Evolutionary conservation across 2,113 vertebrate genomes (phyloP).

Genomic region (Calidris pugnax): DNA sequence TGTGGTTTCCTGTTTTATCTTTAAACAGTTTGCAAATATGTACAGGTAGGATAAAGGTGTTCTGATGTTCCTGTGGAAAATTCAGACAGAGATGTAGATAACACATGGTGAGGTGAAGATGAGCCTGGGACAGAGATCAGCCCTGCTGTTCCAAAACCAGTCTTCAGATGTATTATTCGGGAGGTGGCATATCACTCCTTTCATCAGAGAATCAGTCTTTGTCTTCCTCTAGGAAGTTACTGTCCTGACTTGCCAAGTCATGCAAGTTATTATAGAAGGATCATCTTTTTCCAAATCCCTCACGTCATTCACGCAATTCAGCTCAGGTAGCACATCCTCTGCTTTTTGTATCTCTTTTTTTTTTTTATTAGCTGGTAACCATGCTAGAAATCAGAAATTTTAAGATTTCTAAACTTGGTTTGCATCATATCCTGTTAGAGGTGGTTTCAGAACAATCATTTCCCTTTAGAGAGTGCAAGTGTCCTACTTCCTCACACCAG

Average conservation of each 20-base stretch:
- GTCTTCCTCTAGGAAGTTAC: neutral
- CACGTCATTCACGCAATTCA: neutral
- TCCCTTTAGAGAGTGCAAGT: neutral
- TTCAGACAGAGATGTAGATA: neutral
- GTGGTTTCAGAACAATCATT: neutral
- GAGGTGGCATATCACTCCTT: neutral
- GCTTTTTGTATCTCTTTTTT: neutral
- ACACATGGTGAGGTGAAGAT: neutral
- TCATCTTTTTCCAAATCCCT: neutral
- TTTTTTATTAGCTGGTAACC: neutral
- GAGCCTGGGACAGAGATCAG: neutral
- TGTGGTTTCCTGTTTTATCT: neutral
- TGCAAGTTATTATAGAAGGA: neutral
- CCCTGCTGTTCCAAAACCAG: neutral
- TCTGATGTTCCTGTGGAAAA: neutral
- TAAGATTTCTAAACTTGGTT: neutral
- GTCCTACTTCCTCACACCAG: neutral
- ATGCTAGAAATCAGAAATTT: neutral
- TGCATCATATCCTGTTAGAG: neutral
- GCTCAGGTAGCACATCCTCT: neutral
- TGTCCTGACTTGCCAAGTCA: neutral
- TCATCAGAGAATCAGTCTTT: neutral
- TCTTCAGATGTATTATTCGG: neutral
- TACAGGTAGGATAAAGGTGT: neutral
- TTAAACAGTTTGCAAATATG: neutral